Evolutionary conservation across 2,113 vertebrate species (phyloP).

Genomic region (Caretta caretta): DNA sequence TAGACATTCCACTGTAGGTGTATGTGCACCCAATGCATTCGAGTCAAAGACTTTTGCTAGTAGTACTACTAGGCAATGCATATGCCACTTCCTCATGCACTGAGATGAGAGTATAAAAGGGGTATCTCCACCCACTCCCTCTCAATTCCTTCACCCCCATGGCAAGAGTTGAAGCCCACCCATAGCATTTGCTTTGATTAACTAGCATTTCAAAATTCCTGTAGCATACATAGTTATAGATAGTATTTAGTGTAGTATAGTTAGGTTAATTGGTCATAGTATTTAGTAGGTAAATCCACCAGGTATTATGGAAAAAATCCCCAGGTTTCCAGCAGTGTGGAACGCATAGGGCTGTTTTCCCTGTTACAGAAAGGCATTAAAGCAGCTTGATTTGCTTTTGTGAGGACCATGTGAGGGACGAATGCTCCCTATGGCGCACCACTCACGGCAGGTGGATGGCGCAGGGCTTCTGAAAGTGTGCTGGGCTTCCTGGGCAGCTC

Average conservation of each 20-base stretch:
- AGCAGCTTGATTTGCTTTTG: background rate
- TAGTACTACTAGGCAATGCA: background rate
- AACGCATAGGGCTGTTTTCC: too few species aligned
- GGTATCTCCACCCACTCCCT: background rate
- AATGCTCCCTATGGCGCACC: background rate
- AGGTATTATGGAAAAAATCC: background rate
- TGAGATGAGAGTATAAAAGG: background rate
- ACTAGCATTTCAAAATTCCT: background rate
- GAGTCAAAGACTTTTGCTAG: background rate
- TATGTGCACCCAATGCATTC: background rate
- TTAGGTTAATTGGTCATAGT: background rate
- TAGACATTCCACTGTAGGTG: background rate
- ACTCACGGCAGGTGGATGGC: too few species aligned
- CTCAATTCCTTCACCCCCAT: background rate
- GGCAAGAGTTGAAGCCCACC: background rate
- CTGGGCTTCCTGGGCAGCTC: too few species aligned
- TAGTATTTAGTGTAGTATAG: background rate
- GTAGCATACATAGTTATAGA: background rate
- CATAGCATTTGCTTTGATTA: background rate
- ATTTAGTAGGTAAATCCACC: background rate
- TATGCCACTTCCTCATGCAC: background rate
- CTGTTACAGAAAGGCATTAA: background rate
- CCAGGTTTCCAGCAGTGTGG: background rate
- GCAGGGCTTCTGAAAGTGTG: too few species aligned
- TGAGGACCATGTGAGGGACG: background rate